Evolutionary conservation across 2,888 invertebrate genomes (phyloP).

Genomic region (Norana najaformis): DNA sequence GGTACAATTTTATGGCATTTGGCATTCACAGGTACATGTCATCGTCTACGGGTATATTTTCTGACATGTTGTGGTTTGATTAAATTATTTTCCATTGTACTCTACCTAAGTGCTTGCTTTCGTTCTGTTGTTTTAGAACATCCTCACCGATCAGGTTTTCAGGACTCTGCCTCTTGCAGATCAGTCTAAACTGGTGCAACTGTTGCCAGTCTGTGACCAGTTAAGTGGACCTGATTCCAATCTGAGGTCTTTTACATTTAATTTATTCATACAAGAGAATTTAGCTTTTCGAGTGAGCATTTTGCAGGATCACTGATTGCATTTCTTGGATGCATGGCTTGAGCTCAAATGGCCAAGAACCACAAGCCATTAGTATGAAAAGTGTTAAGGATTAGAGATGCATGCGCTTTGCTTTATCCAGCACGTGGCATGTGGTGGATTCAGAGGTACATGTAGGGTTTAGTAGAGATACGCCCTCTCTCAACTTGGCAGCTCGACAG

Average conservation of each 20-base stretch:
- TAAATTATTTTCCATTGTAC: neutral
- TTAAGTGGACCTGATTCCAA: neutral
- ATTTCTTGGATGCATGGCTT: too few relatives aligned
- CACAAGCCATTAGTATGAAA: too few relatives aligned
- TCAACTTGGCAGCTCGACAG: neutral
- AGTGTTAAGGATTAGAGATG: too few relatives aligned
- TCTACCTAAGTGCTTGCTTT: neutral
- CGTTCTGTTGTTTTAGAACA: neutral
- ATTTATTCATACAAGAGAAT: neutral
- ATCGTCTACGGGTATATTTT: neutral
- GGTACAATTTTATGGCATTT: neutral
- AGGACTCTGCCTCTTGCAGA: neutral
- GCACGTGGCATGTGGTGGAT: too few relatives aligned
- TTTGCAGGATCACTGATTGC: neutral
- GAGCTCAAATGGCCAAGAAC: too few relatives aligned
- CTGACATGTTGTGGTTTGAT: neutral
- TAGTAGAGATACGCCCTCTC: too few relatives aligned
- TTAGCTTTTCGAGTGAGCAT: neutral
- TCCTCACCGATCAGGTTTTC: conserved; percentile 15
- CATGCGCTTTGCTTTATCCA: too few relatives aligned
- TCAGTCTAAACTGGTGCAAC: neutral
- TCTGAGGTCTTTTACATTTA: neutral
- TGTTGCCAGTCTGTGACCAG: neutral
- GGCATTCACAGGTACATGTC: neutral
- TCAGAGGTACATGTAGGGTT: too few relatives aligned